Evolutionary conservation across 2,113 vertebrate species (phyloP).

Genomic region (Lasiurus cinereus): DNA sequence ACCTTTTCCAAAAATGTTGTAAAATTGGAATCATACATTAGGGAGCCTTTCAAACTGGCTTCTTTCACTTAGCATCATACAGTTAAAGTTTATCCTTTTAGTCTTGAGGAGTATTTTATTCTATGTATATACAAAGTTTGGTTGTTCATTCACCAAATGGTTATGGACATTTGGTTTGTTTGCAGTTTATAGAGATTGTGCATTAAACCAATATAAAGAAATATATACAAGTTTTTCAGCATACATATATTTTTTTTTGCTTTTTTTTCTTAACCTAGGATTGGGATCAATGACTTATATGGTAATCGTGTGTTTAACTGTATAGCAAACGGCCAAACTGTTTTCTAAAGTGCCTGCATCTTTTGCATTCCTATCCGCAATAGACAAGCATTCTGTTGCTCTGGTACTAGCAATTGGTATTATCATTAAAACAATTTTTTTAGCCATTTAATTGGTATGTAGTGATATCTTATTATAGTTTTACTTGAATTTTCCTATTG

Average conservation of each 20-base stretch:
- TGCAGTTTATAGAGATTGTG: background rate
- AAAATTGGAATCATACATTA: background rate
- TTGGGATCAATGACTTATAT: background rate
- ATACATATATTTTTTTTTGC: background rate
- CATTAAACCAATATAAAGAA: background rate
- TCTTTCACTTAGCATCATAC: background rate
- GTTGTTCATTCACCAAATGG: background rate
- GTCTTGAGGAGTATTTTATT: background rate
- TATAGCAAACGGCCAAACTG: background rate
- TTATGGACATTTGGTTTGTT: background rate
- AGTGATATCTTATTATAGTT: background rate
- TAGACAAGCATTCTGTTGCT: background rate
- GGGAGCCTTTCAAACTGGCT: background rate
- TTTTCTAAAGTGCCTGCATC: background rate
- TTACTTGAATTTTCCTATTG: background rate
- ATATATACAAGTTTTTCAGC: background rate
- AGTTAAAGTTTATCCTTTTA: conserved; percentile 33
- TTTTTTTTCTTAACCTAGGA: background rate
- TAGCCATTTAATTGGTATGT: background rate
- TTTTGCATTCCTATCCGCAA: background rate
- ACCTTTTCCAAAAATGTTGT: background rate
- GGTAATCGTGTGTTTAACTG: background rate
- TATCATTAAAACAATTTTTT: background rate
- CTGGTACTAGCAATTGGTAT: background rate
- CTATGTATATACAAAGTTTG: background rate